Base-by-base conservation (phyloP, 2,888 invertebrate species). In the Galerucella pusilla region DNA sequence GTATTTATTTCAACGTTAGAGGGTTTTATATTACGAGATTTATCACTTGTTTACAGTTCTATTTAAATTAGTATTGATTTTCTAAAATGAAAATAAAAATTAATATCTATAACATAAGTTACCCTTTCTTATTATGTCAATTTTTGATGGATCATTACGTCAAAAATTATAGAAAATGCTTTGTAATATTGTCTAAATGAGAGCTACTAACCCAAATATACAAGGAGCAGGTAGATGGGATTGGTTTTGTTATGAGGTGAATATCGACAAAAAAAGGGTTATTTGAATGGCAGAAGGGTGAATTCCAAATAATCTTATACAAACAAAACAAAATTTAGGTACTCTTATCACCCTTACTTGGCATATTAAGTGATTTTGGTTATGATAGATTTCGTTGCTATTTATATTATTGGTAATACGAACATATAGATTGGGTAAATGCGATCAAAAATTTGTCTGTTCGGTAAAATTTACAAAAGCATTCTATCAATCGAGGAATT, bases 231-330 rank as follows among this genome's bases (percentile, higher is more conserved):
- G 54, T 68, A 68, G 42, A 68, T 46, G 12, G 57, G 45, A 46
- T 74, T 45, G 68, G 71, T 57, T 71, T 71, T 63, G 71, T 71
- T 64, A 64, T 57, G 35, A 46, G 46, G 71, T 68, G 63, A 7
- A 63, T 63, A 63, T 63, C 63, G 63, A 20, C 57, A 20, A 68
- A 77, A 78, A 77, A 78, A 68, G 77, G 78, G 75, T 75, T 77
- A 73, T 78, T 78, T 77, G 74, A 76, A 77, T 74, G 73, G 64
- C 57, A 59, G 74, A 74, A 71, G 76, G 77, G 77, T 77, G 72
- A 67, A 73, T 65, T 46, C 45, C 28, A 57, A 42, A 71, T 64
- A 52, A 63, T 71, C 54, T 71, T 64, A 35, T 46, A 57, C 57
- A 71, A 71, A 71, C 59, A 71, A 71, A 10, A 52, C 28, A n/a